These are phyloP conservation scores for Halisarca cf. caerulea DNA, from an alignment of 37 sponge, comb jelly and placozoan species.

Conservation along the genomic window DNA sequence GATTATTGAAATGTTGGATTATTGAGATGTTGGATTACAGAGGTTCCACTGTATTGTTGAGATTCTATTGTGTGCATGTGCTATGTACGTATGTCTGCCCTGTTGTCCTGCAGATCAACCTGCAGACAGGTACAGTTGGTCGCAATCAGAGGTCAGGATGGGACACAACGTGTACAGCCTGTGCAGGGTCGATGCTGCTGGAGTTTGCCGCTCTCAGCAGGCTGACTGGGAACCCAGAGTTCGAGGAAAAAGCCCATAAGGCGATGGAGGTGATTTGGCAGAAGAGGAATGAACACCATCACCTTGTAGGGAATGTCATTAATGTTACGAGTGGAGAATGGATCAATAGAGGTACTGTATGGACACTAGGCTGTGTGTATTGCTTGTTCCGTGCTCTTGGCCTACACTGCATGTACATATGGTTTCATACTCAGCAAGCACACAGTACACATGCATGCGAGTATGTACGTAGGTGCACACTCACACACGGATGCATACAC, in stretches of 20 bases:
- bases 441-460: too few relatives aligned
- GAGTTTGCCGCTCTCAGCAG: slow-evolving; percentile 97
- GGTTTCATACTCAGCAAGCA: too few relatives aligned
- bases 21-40: too few relatives aligned
- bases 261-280: slow-evolving; percentile 90
- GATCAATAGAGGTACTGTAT: slow-evolving; percentile 90
- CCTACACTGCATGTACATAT: too few relatives aligned
- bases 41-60: too few relatives aligned
- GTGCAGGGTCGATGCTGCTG: slow-evolving; percentile 92
- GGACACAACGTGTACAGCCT: slow-evolving; percentile 92
- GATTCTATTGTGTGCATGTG: too few relatives aligned
- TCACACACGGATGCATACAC: too few relatives aligned
- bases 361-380: too few relatives aligned
- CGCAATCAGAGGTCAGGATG: not conserved
- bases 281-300: slow-evolving; percentile 48
- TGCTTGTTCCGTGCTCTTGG: too few relatives aligned
- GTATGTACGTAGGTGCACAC: too few relatives aligned
- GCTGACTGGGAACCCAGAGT: slow-evolving; percentile 77
- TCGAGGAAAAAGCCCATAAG: slow-evolving; percentile 75
- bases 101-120: not conserved
- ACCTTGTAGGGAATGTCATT: slow-evolving; percentile 87
- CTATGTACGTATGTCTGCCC: too few relatives aligned
- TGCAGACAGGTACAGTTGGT: not conserved
- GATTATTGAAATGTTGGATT: too few relatives aligned
- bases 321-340: slow-evolving; percentile 92